Evolutionary conservation across 2,888 invertebrate species (phyloP).

Genomic region (Neoascia interrupta): DNA sequence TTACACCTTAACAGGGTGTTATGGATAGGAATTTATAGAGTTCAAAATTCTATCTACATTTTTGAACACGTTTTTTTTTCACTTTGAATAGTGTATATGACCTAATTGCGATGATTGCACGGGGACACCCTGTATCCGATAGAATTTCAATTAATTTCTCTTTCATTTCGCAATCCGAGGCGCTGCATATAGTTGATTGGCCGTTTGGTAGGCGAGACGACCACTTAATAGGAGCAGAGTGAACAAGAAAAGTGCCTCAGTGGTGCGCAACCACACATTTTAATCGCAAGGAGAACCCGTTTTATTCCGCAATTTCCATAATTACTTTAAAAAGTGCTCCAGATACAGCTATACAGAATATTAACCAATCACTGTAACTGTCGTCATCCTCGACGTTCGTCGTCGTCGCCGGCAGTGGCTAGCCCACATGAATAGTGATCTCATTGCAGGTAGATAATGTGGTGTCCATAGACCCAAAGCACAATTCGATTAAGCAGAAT

Average conservation of each 20-base stretch:
- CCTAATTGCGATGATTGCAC: slow-evolving; percentile 65
- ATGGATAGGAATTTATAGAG: no score
- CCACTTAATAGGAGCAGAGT: slow-evolving; percentile 54
- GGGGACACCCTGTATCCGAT: slow-evolving; percentile 62
- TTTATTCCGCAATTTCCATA: slow-evolving; percentile 70
- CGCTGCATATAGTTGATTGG: slow-evolving; percentile 31
- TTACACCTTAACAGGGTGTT: slow-evolving; percentile 29
- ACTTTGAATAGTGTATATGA: slow-evolving; percentile 51
- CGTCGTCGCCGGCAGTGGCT: slow-evolving; percentile 56
- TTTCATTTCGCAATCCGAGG: slow-evolving; percentile 59
- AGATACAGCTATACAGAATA: slow-evolving; percentile 64
- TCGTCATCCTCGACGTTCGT: slow-evolving; percentile 63
- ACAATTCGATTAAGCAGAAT: slow-evolving; percentile 38
- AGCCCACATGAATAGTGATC: slow-evolving; percentile 68
- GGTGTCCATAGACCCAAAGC: slow-evolving; percentile 21
- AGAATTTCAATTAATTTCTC: slow-evolving; percentile 69
- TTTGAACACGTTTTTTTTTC: slow-evolving; percentile 30
- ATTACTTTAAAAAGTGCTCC: slow-evolving; percentile 70
- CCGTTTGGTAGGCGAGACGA: slow-evolving; percentile 48
- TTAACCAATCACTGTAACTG: slow-evolving; percentile 65
- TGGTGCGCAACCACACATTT: slow-evolving; percentile 58
- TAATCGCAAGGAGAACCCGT: slow-evolving; percentile 67
- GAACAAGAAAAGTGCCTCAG: slow-evolving; percentile 53
- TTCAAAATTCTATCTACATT: slow-evolving; percentile 25
- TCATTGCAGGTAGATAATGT: no score